phyloP scores from a whole-genome alignment of 2,797 vertebrate genomes.

The Carcharodon carcharias region DNA sequence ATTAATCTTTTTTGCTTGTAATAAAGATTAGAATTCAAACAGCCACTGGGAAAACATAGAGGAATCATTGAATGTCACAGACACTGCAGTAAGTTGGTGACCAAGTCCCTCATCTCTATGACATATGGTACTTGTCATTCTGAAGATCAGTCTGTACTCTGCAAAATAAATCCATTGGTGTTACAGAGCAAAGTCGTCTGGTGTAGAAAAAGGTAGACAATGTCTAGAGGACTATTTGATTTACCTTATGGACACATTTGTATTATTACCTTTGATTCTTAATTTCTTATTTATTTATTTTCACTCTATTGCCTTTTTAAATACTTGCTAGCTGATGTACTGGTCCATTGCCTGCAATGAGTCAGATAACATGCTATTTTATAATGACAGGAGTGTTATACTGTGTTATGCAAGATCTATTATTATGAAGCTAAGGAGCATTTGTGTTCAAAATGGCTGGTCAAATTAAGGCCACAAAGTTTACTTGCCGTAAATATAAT shows the following conservation, averaged over 20 bases:
- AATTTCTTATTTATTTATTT: slow-evolving; percentile 6
- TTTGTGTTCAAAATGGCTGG: background rate
- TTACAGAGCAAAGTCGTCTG: background rate
- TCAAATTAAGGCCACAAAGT: background rate
- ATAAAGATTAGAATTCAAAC: slow-evolving; percentile 32
- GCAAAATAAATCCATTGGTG: background rate
- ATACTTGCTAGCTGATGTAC: background rate
- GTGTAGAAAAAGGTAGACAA: background rate
- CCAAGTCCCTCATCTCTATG: background rate
- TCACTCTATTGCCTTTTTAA: background rate
- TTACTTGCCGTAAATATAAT: background rate
- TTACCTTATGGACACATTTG: background rate
- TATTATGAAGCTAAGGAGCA: background rate
- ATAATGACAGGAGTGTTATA: background rate
- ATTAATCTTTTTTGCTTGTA: slow-evolving; percentile 30
- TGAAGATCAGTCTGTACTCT: background rate
- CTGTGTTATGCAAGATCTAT: background rate
- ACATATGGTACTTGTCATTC: background rate
- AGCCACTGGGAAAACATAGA: slow-evolving; percentile 22
- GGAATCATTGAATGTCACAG: slow-evolving; percentile 5
- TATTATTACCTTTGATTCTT: background rate
- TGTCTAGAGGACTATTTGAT: background rate
- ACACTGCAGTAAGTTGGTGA: background rate
- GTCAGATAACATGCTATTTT: background rate
- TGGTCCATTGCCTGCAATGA: background rate